Evolutionary conservation across 2,797 vertebrate genomes (phyloP).

Genomic region (Phrynocephalus vlangalii): DNA sequence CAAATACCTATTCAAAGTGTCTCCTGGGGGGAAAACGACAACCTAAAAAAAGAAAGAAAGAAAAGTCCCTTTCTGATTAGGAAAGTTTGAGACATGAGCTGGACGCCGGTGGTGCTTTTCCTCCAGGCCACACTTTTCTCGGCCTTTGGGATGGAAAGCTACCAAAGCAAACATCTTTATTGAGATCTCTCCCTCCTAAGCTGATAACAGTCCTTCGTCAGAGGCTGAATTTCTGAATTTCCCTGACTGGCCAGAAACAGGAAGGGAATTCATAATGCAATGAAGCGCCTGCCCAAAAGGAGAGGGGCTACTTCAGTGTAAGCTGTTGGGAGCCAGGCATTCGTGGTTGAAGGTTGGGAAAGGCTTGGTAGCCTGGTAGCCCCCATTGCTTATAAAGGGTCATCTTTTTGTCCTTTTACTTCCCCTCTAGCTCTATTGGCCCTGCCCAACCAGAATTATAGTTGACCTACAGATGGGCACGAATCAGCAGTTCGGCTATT

Average conservation of each 20-base stretch:
- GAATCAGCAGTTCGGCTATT: no score
- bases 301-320: neutral
- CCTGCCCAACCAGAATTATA: no score
- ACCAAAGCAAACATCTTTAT: neutral
- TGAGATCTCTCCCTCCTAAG: neutral
- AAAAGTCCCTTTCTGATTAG: neutral
- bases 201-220: neutral
- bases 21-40: neutral
- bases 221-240: neutral
- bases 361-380: neutral
- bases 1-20: neutral
- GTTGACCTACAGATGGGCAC: no score
- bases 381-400: no score
- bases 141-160: constrained; percentile 16
- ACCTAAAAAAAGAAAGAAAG: neutral
- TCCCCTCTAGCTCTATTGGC: no score
- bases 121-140: constrained; percentile 3
- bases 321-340: neutral
- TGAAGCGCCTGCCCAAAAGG: no score
- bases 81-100: neutral
- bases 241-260: neutral
- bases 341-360: neutral
- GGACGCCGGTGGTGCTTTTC: neutral
- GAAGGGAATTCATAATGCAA: neutral
- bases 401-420: no score